Conservation (phyloP, 2,888 invertebrate species). For the Spodoptera exigua region DNA sequence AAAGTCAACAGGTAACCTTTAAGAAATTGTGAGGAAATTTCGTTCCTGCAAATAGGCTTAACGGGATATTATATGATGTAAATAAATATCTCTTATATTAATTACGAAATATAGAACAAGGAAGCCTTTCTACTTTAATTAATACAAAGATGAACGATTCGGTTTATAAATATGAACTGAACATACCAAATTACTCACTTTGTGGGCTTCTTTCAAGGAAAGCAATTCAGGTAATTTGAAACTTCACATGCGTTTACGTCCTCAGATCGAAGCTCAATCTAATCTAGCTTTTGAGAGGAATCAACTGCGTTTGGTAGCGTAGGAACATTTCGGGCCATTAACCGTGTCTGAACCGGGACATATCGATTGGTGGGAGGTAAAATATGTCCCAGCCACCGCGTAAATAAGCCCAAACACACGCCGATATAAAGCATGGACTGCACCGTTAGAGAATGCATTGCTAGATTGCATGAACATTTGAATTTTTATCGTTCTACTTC, state of each 20-base stretch:
- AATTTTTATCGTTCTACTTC: background rate
- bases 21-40: background rate
- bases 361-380: constrained; percentile 78
- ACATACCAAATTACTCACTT: background rate
- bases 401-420: constrained; percentile 63
- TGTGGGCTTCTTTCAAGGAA: background rate
- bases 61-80: no score
- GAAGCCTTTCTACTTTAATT: no score
- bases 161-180: no score
- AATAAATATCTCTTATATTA: no score
- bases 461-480: constrained; percentile 8
- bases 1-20: background rate
- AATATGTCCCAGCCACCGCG: constrained; percentile 70
- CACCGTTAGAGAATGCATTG: constrained; percentile 30
- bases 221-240: constrained; percentile 7
- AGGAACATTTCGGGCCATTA: constrained; percentile 76
- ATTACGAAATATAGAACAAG: no score
- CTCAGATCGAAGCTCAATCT: constrained; percentile 19
- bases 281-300: constrained; percentile 22
- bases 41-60: no score
- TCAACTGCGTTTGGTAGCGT: constrained; percentile 19
- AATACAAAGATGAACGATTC: no score
- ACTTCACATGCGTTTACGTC: constrained; percentile 13
- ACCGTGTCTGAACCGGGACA: constrained; percentile 71
- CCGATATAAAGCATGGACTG: constrained; percentile 43